These are phyloP conservation scores for Aspiorhynchus laticeps DNA, from an alignment of 2,113 vertebrate species.

Conservation along the genomic window DNA sequence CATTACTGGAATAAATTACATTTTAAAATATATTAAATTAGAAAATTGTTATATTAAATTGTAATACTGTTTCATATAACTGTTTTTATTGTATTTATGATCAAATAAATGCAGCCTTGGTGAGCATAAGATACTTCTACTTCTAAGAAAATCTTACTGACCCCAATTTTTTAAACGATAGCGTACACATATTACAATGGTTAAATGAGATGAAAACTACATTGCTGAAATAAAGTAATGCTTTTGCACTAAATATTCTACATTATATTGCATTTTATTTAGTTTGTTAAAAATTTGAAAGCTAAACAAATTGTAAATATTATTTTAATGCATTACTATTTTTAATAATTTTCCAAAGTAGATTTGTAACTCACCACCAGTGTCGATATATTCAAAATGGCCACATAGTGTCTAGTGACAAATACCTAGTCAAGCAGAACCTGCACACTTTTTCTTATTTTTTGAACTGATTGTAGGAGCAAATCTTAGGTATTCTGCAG, in stretches of 20 bases:
- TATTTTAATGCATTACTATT: too few species aligned
- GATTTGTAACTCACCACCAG: too few species aligned
- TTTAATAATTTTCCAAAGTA: too few species aligned
- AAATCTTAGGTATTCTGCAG: neutral
- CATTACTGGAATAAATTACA: neutral
- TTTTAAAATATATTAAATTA: neutral
- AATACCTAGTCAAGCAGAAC: too few species aligned
- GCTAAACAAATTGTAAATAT: too few species aligned
- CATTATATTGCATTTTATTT: neutral
- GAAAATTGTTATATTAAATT: neutral
- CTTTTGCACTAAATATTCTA: neutral
- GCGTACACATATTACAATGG: too few species aligned
- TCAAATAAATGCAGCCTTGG: neutral
- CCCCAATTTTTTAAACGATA: neutral
- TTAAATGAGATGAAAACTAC: neutral
- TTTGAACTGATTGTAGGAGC: neutral
- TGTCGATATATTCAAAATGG: too few species aligned
- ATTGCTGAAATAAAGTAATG: neutral
- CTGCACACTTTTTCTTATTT: neutral
- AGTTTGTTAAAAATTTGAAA: neutral
- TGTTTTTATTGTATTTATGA: neutral
- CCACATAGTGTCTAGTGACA: too few species aligned
- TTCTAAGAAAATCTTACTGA: neutral
- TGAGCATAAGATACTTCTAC: neutral
- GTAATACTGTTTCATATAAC: neutral